Evolutionary conservation across 2,113 vertebrate species (phyloP), one percentile per base, ranked within the genome.

Genomic region (rabbit (Oryctolagus cuniculus)): DNA sequence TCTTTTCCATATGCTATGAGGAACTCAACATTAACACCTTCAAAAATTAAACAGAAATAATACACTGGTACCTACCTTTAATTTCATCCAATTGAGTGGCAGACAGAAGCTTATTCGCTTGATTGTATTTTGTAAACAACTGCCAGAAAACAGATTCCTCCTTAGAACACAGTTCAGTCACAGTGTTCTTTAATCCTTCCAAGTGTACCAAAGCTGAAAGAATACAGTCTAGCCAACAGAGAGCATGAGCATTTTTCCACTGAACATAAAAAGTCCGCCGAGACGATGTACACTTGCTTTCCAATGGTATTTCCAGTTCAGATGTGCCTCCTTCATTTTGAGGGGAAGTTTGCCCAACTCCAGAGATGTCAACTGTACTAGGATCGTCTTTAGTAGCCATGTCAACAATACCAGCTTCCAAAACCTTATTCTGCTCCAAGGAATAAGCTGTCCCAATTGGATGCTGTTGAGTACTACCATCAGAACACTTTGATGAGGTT

Each of bases 211-310:
- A 83, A 36, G 98, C 98, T 27, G 98, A 99, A 51, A 99, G 97
- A 97, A 99, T 96, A 0, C 99, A 98, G 96, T 99, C 98, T 97
- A 99, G 97, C 99, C 99, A 99, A 96, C 99, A 99, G 44, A 99
- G 97, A 55, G 98, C 98, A 92, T 98, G 80, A 1, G 22, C 21
- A 70, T 99, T 99, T 94, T 92, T 98, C 99, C 99, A 99, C 77
- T 99, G 99, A 64, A 99, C 98, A 94, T 92, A 96, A 0, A 96
- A 77, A 69, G 94, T 61, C 95, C 77, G 97, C 64, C 63, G 11
- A 87, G 73, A 21, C 1, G 34, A 77, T 4, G 8, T 63, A 86
- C 86, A 2, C 3, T 29, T 95, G 92, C 61, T 84, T 34, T 75
- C 44, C 73, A 73, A 29, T 0, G 94, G 91, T 70, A 77, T n/a